Evolutionary conservation across 2,797 vertebrate species (phyloP).

Genomic region (Lophotriccus pileatus): DNA sequence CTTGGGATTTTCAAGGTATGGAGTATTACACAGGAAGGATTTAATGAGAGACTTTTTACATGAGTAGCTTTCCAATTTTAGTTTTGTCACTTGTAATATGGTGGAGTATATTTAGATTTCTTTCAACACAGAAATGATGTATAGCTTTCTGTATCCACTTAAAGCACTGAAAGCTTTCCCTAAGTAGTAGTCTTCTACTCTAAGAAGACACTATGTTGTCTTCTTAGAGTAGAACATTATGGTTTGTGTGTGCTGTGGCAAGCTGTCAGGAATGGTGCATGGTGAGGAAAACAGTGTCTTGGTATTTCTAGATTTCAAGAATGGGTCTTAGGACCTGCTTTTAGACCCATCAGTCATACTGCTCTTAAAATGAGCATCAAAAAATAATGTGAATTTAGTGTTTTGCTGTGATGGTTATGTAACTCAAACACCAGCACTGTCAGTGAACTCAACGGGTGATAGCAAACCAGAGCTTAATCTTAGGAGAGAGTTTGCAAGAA

Average conservation of each 20-base stretch:
- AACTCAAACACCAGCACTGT: constrained; percentile 36
- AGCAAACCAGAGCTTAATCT: background rate
- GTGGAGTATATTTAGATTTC: constrained; percentile 59
- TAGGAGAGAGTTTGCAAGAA: background rate
- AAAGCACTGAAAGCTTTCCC: constrained; percentile 24
- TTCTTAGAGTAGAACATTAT: no score
- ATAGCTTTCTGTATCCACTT: constrained; percentile 38
- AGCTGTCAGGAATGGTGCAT: background rate
- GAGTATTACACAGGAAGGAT: background rate
- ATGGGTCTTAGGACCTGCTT: background rate
- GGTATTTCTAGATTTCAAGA: background rate
- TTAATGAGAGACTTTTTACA: constrained; percentile 68
- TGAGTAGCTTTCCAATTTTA: constrained; percentile 57
- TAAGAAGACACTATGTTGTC: background rate
- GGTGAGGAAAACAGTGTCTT: background rate
- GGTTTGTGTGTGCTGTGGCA: background rate
- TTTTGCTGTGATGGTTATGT: constrained; percentile 55
- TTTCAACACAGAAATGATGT: constrained; percentile 49
- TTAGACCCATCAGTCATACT: background rate
- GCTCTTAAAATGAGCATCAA: constrained; percentile 18
- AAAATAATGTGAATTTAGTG: constrained; percentile 23
- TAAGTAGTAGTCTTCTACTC: constrained; percentile 17
- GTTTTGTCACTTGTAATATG: constrained; percentile 57
- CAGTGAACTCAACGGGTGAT: background rate
- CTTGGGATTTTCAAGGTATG: constrained; percentile 63